Evolutionary conservation across 2,888 invertebrate genomes (phyloP), one percentile per base, ranked within the genome.

Genomic region (Tenthredo livida): DNA sequence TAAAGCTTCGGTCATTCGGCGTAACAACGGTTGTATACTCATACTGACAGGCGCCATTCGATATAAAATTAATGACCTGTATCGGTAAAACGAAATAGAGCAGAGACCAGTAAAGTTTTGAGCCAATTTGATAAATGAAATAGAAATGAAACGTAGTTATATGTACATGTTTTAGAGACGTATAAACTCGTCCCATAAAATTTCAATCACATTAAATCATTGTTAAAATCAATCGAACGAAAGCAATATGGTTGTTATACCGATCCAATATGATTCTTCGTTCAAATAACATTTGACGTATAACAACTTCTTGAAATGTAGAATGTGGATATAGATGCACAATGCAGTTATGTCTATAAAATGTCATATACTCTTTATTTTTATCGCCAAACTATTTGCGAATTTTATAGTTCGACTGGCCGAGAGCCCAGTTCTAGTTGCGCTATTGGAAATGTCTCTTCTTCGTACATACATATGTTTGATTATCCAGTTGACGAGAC

Each of bases 111-210:
- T 61, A 61, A 61, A 80, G 54, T 40, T 80, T 61, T 37, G 12
- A 40, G 21, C n/a, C 61, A 80, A 61, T 58, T 61, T 80, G 80
- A 61, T 25, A 25, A 61, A 80, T 80, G 80, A 78, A 73, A 73
- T 73, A 43, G 10, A 12, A 73, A 73, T 10, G 10, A n/a, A 37
- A 40, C 12, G n/a, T 21, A 54, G 37, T 0, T 33, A 33, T 37
- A 2, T 7, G 7, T 7, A 7, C 33, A 4, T 47, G 47, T 12
- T 21, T 61, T 40, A 25, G 12, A 33, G 0, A 12, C 2, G 7
- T n/a, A 61, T n/a, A 77, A 50, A 77, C 50, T 77, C 29, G 54
- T 54, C 33, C 17, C 29, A 50, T 29, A 33, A 50, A 50, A 33
- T 29, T 77, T 29, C 29, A 77, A 54, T 77, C 15, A 54, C 25